Conservation (phyloP, 2,888 invertebrate species). For the Drosophila nr. perissopoda region DNA sequence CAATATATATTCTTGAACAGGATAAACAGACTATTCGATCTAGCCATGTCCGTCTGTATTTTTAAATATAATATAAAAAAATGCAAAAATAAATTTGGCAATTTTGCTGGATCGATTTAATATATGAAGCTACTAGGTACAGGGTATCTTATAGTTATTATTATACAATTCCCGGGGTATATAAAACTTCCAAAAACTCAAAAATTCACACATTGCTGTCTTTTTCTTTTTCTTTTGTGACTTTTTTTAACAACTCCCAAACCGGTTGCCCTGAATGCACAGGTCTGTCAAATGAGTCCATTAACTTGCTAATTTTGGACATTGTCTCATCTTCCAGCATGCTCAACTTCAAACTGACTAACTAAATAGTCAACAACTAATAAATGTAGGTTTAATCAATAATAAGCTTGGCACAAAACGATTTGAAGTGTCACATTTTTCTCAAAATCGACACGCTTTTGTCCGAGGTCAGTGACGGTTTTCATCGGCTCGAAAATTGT, state of each 20-base stretch:
- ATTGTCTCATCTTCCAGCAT: slow-evolving; percentile 62
- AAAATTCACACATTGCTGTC: not conserved
- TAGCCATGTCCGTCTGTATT: not conserved
- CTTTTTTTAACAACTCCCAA: slow-evolving; percentile 34
- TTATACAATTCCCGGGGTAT: too few relatives aligned
- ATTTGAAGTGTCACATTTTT: slow-evolving; percentile 10
- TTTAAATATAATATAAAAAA: not conserved
- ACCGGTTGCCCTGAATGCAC: slow-evolving; percentile 51
- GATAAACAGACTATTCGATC: not conserved
- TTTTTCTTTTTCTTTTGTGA: slow-evolving; percentile 1
- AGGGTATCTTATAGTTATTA: not conserved
- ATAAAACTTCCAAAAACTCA: not conserved
- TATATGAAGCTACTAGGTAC: not conserved
- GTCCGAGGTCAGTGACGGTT: slow-evolving; percentile 63
- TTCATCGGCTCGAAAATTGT: slow-evolving; percentile 13
- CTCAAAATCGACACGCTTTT: slow-evolving; percentile 39
- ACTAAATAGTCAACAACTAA: slow-evolving; percentile 20
- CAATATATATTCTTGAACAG: not conserved
- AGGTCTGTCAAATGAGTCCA: slow-evolving; percentile 12
- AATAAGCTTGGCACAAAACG: not conserved
- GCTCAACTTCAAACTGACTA: slow-evolving; percentile 32
- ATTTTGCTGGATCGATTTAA: not conserved
- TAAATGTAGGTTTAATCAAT: slow-evolving; percentile 17
- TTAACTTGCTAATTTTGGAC: slow-evolving; percentile 61
- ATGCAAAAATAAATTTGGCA: not conserved